Evolutionary conservation across 1,140 invertebrate species (phyloP), one percentile per base, ranked within the genome.

Genomic region (Cotesia vestalis): DNA sequence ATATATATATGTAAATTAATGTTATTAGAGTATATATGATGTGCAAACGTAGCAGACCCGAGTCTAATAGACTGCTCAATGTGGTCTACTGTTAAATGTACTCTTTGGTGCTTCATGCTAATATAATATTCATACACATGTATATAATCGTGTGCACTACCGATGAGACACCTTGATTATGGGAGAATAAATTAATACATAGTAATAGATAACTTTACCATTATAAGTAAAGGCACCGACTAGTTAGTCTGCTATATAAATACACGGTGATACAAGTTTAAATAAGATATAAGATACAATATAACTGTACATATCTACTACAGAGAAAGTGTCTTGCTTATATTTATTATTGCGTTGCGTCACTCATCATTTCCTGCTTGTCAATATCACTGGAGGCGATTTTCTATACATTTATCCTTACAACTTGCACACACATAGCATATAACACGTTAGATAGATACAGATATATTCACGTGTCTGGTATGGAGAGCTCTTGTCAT

Each of bases 321-420:
- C 11, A 35, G 14, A 67, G 66, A 67, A 40, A 67, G 62, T 36
- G 14, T 55, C 9, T 20, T 46, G 40, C 5, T 46, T 46, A 46
- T 9, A 46, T 46, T 46, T 46, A 46, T 11, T 46, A 46, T 38
- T 36, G 27, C 27, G 60, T 62, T 67, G 51, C 66, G 52, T 67
- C 66, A 67, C 27, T 67, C 66, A 55, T 67, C 46, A 67, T 67
- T 67, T 67, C 66, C 66, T 35, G 66, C 66, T 67, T 67, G 66
- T 67, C 52, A 34, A 67, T 46, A 46, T 67, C 14, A 55, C 66
- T 51, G 66, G 66, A 67, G 66, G 66, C 52, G 53, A 67, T 67
- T 67, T n/a, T 53, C 11, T 12, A 36, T 55, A 20, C 35, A 17
- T 46, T 14, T 40, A 51, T n/a, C 27, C 27, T 27, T 27, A 27